A percentile compares a stretch with the other conserved stretches of the same genome.
Conservation (phyloP, 92 coral and sea anemone species). For the Palythoa grandis region DNA sequence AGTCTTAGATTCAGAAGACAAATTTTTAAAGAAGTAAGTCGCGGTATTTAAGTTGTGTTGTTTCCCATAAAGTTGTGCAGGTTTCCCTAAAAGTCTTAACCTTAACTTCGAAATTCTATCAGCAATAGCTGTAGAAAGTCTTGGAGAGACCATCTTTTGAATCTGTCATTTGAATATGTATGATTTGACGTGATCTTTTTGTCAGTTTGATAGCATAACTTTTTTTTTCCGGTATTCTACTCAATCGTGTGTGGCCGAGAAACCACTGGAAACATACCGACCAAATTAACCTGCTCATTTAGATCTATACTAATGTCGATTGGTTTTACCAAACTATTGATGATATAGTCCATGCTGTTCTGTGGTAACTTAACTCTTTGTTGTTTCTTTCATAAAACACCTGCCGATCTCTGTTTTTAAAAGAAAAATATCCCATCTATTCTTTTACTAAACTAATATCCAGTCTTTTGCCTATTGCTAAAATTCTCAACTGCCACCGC, state of each 20-base stretch:
- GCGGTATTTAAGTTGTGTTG: too few relatives aligned
- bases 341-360: slow-evolving; percentile 1
- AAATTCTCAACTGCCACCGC: neutral
- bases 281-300: neutral
- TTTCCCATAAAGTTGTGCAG: too few relatives aligned
- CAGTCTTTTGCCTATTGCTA: neutral
- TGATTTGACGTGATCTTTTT: too few relatives aligned
- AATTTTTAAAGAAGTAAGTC: too few relatives aligned
- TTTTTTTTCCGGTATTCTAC: neutral
- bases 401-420: neutral
- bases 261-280: neutral
- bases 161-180: neutral
- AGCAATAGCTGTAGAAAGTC: neutral
- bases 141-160: neutral
- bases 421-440: neutral
- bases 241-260: neutral
- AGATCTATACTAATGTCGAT: neutral
- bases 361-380: neutral
- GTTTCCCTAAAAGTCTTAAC: neutral
- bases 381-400: neutral
- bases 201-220: too few relatives aligned
- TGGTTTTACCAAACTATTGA: slow-evolving; percentile 24
- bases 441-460: neutral
- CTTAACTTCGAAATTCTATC: neutral
- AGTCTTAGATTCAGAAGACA: too few relatives aligned